A percentile compares a stretch with the other conserved stretches of the same genome.
phyloP scores from a whole-genome alignment of 2,797 vertebrate genomes.

The Hoplostethus mediterraneus region DNA sequence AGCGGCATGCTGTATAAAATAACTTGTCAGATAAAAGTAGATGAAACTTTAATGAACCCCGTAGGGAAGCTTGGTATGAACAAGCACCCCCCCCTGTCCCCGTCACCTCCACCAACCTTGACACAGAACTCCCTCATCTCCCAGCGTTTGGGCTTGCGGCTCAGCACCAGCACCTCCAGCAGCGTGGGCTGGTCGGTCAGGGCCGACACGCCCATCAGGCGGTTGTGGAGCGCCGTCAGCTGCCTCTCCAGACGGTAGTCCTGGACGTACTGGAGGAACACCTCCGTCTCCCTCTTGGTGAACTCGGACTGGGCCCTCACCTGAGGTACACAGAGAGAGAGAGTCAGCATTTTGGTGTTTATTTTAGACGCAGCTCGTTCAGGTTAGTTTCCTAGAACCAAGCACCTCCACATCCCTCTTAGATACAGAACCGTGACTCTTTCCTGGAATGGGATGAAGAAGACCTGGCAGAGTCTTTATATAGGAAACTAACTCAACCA shows the following conservation, averaged over 20 bases:
- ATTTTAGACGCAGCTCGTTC: too few relatives aligned
- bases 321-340: constrained; percentile 16
- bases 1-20: constrained; percentile 32
- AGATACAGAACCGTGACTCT: too few relatives aligned
- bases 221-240: constrained; percentile 78
- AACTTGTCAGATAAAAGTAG: constrained; percentile 39
- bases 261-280: constrained; percentile 77
- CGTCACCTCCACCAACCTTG: constrained; percentile 67
- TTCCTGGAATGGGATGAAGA: too few relatives aligned
- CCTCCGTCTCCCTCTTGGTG: constrained; percentile 77
- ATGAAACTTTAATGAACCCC: constrained; percentile 47
- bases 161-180: constrained; percentile 77
- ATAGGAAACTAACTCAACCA: too few relatives aligned
- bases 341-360: too few relatives aligned
- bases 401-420: too few relatives aligned
- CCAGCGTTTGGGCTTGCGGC: constrained; percentile 77
- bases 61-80: neutral
- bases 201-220: constrained; percentile 74
- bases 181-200: constrained; percentile 77
- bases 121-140: constrained; percentile 81
- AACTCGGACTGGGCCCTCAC: constrained; percentile 72
- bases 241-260: constrained; percentile 82
- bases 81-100: too few relatives aligned
- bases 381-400: too few relatives aligned
- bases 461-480: too few relatives aligned